phyloP scores from a whole-genome alignment of 2,113 vertebrate genomes.

The Zapus hudsonius region DNA sequence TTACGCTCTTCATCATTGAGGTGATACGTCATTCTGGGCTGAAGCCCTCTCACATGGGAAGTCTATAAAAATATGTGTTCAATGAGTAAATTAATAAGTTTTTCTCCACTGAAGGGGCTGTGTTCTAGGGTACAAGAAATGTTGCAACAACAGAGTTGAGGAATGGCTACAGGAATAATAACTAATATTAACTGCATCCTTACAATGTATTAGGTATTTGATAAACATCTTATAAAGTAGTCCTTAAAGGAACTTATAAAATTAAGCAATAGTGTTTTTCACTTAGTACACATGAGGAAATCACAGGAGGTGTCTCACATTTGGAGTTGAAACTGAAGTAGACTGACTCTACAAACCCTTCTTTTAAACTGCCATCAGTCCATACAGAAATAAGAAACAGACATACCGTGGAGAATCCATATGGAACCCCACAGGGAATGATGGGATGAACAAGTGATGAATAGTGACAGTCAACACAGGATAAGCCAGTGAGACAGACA shows the following conservation, averaged over 20 bases:
- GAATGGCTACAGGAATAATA: not conserved
- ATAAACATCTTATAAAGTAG: not conserved
- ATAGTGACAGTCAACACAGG: too few species aligned
- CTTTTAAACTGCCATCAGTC: not conserved
- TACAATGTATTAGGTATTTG: not conserved
- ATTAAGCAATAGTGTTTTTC: not conserved
- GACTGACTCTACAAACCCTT: not conserved
- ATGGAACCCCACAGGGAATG: too few species aligned
- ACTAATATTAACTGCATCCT: not conserved
- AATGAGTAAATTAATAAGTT: slow-evolving; percentile 8
- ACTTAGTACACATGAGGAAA: not conserved
- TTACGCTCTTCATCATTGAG: not conserved
- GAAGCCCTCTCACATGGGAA: not conserved
- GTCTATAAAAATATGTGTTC: slow-evolving; percentile 14
- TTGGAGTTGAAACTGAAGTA: not conserved
- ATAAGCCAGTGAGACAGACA: too few species aligned
- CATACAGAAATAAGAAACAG: not conserved
- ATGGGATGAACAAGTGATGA: too few species aligned
- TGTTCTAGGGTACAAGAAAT: not conserved
- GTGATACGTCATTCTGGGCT: not conserved
- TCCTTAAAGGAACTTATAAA: not conserved
- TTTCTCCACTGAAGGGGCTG: not conserved
- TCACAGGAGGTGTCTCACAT: not conserved
- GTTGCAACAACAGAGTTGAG: not conserved
- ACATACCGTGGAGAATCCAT: too few species aligned